Conservation (phyloP, 2,113 vertebrate genomes). For the Prietella phreatophila region DNA sequence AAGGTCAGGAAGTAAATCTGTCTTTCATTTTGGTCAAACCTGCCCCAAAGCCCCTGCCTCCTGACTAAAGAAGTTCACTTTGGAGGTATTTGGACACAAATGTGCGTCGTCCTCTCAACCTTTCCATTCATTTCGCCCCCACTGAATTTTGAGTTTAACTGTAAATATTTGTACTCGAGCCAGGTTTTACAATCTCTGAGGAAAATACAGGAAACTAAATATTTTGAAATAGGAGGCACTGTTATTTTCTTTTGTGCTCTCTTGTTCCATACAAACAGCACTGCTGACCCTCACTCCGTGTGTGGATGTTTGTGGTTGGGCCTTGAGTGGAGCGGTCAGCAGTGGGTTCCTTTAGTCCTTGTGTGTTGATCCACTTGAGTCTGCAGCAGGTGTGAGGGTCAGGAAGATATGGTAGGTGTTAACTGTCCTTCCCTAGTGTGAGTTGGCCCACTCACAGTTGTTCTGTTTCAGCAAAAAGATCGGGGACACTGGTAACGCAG, state of each 20-base stretch:
- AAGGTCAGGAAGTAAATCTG: conserved; percentile 58
- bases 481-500: conserved; percentile 27
- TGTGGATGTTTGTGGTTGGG: conserved; percentile 31
- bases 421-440: conserved; percentile 61
- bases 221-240: conserved; percentile 50
- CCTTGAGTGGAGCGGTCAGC: conserved; percentile 28
- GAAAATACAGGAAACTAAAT: conserved; percentile 40
- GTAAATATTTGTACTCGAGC: conserved; percentile 45
- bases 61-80: conserved; percentile 56
- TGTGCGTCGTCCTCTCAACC: conserved; percentile 62
- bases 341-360: conserved; percentile 35
- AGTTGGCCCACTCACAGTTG: conserved; percentile 59
- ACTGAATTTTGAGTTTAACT: conserved; percentile 54
- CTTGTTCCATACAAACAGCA: conserved; percentile 22
- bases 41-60: conserved; percentile 56
- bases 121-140: conserved; percentile 57
- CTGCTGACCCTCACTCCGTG: conserved; percentile 9
- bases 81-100: conserved; percentile 59
- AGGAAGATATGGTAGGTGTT: conserved; percentile 57
- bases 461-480: conserved; percentile 48
- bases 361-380: conserved; percentile 54
- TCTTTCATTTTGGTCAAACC: conserved; percentile 69
- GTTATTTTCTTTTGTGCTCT: conserved; percentile 45
- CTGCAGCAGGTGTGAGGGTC: conserved; percentile 56
- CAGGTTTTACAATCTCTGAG: conserved; percentile 49